phyloP scores from a whole-genome alignment of 2,113 vertebrate species.

The Hippotragus niger region DNA sequence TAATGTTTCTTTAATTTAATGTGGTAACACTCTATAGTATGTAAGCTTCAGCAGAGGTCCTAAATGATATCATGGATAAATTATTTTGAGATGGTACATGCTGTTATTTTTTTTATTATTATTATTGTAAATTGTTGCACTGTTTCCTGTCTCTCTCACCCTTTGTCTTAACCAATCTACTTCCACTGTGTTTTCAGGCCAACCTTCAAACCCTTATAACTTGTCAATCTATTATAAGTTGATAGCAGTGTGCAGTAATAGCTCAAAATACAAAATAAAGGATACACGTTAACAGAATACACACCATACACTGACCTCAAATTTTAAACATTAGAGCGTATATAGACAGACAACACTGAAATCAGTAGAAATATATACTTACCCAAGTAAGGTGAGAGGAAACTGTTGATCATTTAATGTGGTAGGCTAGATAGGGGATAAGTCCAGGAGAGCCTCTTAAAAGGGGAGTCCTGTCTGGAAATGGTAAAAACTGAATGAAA shows the following conservation, averaged over 20 bases:
- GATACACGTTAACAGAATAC: background rate
- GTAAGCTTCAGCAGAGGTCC: background rate
- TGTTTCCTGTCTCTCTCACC: background rate
- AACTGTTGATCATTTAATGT: background rate
- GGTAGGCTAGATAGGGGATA: background rate
- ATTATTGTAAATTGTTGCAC: background rate
- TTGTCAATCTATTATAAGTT: background rate
- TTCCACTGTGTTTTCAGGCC: constrained; percentile 32
- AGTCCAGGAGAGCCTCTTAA: background rate
- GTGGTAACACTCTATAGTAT: background rate
- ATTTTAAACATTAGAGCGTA: constrained; percentile 1
- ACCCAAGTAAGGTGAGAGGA: background rate
- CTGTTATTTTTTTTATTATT: background rate
- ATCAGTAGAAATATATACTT: constrained; percentile 27
- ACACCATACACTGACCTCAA: background rate
- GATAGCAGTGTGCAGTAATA: background rate
- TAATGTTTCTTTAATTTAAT: constrained; percentile 25
- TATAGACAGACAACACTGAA: background rate
- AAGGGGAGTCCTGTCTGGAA: background rate
- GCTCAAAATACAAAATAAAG: background rate
- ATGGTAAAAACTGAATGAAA: background rate
- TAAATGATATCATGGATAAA: constrained; percentile 18
- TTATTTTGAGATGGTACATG: background rate
- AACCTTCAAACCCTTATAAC: background rate
- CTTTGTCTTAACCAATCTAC: background rate